These are phyloP conservation scores for Ibidorhyncha struthersii DNA, from an alignment of 2,113 vertebrate species.

Conservation along the genomic window DNA sequence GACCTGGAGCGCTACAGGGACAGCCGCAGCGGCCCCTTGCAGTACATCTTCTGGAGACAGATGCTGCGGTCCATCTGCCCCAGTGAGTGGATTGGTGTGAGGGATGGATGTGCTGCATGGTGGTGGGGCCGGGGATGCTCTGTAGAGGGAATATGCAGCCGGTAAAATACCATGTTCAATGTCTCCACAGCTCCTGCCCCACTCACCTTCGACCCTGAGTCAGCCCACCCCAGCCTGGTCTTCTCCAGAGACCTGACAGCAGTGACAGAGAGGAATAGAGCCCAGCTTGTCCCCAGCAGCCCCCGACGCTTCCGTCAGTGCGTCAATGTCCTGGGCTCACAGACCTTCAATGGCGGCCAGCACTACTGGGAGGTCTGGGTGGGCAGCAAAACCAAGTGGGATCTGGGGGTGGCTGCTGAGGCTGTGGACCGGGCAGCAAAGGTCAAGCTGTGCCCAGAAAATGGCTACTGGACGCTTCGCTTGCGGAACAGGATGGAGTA, in stretches of 20 bases:
- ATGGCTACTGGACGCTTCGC: conserved; percentile 84
- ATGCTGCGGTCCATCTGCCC: conserved; percentile 80
- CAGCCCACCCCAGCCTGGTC: conserved; percentile 82
- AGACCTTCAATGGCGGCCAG: conserved; percentile 75
- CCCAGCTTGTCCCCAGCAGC: neutral
- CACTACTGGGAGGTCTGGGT: conserved; percentile 91
- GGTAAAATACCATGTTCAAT: accelerated
- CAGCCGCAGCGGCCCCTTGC: conserved; percentile 78
- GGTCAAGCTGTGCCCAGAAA: conserved; percentile 82
- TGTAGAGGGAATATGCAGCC: accelerated
- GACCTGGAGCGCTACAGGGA: conserved; percentile 67
- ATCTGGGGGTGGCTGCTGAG: conserved; percentile 82
- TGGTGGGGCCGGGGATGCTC: accelerated
- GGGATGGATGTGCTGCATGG: neutral
- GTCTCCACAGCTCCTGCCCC: conserved; percentile 74
- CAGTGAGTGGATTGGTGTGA: conserved; percentile 53
- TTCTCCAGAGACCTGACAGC: conserved; percentile 79
- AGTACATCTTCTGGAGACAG: conserved; percentile 84
- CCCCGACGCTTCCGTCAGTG: conserved; percentile 82
- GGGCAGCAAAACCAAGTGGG: conserved; percentile 85
- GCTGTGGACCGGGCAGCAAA: conserved; percentile 69
- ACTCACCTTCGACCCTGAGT: conserved; percentile 80
- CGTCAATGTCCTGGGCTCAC: conserved; percentile 78
- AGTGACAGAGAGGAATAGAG: conserved; percentile 70
- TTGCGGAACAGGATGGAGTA: conserved; percentile 75